phyloP scores from a whole-genome alignment of 1,140 invertebrate species.

The Brachionus calyciflorus region DNA sequence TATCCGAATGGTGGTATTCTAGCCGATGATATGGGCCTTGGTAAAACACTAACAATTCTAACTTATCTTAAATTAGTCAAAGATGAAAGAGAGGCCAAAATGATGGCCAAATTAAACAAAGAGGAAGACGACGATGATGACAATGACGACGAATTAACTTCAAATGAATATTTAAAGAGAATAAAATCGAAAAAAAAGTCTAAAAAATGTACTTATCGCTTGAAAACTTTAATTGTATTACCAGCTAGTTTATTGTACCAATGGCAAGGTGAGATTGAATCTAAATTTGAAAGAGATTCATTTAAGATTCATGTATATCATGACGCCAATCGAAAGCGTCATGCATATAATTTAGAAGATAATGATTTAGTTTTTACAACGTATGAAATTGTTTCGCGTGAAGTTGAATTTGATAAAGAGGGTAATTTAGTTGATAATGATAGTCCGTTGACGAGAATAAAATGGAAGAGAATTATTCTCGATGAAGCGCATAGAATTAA shows the following conservation, averaged over 20 bases:
- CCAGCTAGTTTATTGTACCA: slow-evolving; percentile 74
- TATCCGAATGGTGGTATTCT: slow-evolving; percentile 84
- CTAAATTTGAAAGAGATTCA: slow-evolving; percentile 65
- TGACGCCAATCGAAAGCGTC: slow-evolving; percentile 71
- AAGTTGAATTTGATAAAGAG: slow-evolving; percentile 65
- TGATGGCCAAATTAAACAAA: slow-evolving; percentile 63
- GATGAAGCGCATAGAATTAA: slow-evolving; percentile 89
- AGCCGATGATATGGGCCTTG: slow-evolving; percentile 98
- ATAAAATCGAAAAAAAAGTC: background rate
- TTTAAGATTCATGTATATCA: slow-evolving; percentile 74
- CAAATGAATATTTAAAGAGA: slow-evolving; percentile 6
- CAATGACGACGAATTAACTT: slow-evolving; percentile 50
- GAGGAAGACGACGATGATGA: slow-evolving; percentile 74
- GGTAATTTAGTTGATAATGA: slow-evolving; percentile 75
- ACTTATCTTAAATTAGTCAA: slow-evolving; percentile 94
- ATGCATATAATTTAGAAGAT: slow-evolving; percentile 60
- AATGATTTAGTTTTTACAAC: slow-evolving; percentile 92
- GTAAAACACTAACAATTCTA: slow-evolving; percentile 97
- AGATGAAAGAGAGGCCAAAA: slow-evolving; percentile 73
- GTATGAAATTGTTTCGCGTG: slow-evolving; percentile 97
- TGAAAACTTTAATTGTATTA: slow-evolving; percentile 75
- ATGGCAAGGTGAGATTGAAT: slow-evolving; percentile 78
- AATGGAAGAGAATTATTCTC: slow-evolving; percentile 80
- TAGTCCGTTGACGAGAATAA: slow-evolving; percentile 64
- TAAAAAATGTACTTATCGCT: slow-evolving; percentile 12